Conservation (phyloP, 1,140 invertebrate species). For the Frieseomelitta varia region DNA sequence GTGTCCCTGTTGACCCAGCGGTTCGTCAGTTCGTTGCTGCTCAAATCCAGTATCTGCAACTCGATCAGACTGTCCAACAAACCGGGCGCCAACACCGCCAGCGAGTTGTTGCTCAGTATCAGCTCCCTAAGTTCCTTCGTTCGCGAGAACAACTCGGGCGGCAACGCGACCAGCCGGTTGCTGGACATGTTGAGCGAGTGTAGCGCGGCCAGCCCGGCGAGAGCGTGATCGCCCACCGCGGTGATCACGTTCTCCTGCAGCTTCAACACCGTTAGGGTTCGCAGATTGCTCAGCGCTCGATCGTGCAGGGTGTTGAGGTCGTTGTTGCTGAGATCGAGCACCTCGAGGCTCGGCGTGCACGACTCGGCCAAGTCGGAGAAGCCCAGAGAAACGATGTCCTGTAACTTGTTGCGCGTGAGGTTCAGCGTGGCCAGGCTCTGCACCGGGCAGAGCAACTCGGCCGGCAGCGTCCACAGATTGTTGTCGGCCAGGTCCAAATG, state of each 20-base stretch:
- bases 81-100: slow-evolving; percentile 89
- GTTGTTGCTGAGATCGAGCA: slow-evolving; percentile 89
- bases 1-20: slow-evolving; percentile 91
- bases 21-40: slow-evolving; percentile 89
- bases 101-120: slow-evolving; percentile 90
- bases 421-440: slow-evolving; percentile 87
- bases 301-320: slow-evolving; percentile 87
- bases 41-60: slow-evolving; percentile 90
- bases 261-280: slow-evolving; percentile 85
- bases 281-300: slow-evolving; percentile 86
- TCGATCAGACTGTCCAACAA: slow-evolving; percentile 89
- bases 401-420: slow-evolving; percentile 89
- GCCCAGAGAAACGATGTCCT: slow-evolving; percentile 88
- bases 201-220: slow-evolving; percentile 86
- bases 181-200: slow-evolving; percentile 89
- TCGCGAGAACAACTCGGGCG: slow-evolving; percentile 88
- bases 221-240: slow-evolving; percentile 87
- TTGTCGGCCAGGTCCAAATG: slow-evolving; percentile 90
- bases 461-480: slow-evolving; percentile 90
- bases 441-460: slow-evolving; percentile 89
- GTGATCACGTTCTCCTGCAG: slow-evolving; percentile 89
- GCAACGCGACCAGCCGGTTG: slow-evolving; percentile 88
- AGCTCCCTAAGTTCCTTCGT: slow-evolving; percentile 87
- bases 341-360: slow-evolving; percentile 86
- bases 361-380: slow-evolving; percentile 85